phyloP scores from a whole-genome alignment of 2,797 vertebrate species.

The Parotocinclus haroldoi region DNA sequence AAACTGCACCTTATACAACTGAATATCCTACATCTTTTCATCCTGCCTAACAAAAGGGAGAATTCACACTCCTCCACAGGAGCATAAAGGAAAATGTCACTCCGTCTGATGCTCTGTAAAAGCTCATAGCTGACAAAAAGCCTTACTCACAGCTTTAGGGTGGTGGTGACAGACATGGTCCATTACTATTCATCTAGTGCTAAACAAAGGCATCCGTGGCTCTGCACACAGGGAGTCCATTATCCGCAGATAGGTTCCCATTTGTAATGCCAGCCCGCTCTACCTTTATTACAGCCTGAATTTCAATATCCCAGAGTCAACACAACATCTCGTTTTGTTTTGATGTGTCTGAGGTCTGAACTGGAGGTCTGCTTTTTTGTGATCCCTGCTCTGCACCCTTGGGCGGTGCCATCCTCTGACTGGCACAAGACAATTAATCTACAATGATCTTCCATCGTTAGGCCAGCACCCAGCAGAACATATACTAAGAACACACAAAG shows the following conservation, averaged over 20 bases:
- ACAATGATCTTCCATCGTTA: constrained; percentile 62
- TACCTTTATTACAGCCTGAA: constrained; percentile 51
- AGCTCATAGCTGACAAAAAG: constrained; percentile 25
- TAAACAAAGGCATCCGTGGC: constrained; percentile 39
- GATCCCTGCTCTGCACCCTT: constrained; percentile 54
- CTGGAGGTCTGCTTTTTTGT: constrained; percentile 54
- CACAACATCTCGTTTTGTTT: constrained; percentile 25
- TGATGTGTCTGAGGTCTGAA: constrained; percentile 47
- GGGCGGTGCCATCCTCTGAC: constrained; percentile 49
- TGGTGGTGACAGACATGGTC: constrained; percentile 40
- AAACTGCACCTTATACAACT: constrained; percentile 30
- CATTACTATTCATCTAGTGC: constrained; percentile 51
- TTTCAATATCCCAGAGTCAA: constrained; percentile 48
- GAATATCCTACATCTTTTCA: constrained; percentile 33
- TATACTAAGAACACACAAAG: constrained; percentile 44
- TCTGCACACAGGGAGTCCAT: constrained; percentile 55
- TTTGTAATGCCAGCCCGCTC: constrained; percentile 52
- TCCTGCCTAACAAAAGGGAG: constrained; percentile 28
- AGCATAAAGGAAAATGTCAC: constrained; percentile 27
- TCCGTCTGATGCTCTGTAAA: constrained; percentile 25
- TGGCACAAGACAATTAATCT: constrained; percentile 56
- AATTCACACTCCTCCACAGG: constrained; percentile 32
- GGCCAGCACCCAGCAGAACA: constrained; percentile 55
- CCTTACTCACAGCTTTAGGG: constrained; percentile 31
- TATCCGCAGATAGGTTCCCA: constrained; percentile 48